Percentiles rank a stretch among this genome's conserved stretches.
Conservation (phyloP, 2,113 vertebrate species). For the Hymenochirus boettgeri region DNA sequence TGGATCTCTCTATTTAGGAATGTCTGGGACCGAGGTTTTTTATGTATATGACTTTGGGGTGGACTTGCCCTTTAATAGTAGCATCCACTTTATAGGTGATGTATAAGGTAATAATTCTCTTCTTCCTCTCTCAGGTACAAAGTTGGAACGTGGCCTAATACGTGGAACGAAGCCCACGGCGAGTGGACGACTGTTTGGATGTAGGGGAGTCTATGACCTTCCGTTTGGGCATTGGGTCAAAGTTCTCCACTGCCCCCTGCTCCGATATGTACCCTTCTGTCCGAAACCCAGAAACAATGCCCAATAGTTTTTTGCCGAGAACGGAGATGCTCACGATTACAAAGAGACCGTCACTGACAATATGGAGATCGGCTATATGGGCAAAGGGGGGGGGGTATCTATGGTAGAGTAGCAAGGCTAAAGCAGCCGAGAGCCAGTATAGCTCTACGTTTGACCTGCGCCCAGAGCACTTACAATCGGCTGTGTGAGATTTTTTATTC, state of each 20-base stretch:
- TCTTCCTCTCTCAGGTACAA: slow-evolving; percentile 63
- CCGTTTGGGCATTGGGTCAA: slow-evolving; percentile 76
- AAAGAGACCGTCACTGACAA: slow-evolving; percentile 13
- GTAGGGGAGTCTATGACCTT: slow-evolving; percentile 70
- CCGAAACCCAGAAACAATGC: slow-evolving; percentile 51
- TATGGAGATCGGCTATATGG: neutral
- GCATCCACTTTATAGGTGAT: too few species aligned
- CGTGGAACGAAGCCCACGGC: slow-evolving; percentile 73
- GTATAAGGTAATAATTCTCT: neutral
- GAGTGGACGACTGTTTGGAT: slow-evolving; percentile 52
- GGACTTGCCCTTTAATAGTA: too few species aligned
- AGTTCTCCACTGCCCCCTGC: slow-evolving; percentile 58
- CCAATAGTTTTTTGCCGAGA: neutral
- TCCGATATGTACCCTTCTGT: slow-evolving; percentile 73
- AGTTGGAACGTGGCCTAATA: slow-evolving; percentile 78
- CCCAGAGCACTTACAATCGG: too few species aligned
- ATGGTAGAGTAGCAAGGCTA: too few species aligned
- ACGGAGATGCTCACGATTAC: neutral
- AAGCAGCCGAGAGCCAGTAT: too few species aligned
- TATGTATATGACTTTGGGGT: too few species aligned
- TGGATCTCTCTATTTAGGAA: too few species aligned
- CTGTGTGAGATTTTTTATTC: too few species aligned
- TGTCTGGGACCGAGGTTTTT: too few species aligned
- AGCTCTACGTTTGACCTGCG: too few species aligned
- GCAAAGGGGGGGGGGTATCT: too few species aligned